These are phyloP conservation scores for Homalodisca vitripennis DNA, from an alignment of 1,140 invertebrate species.

Conservation along the genomic window DNA sequence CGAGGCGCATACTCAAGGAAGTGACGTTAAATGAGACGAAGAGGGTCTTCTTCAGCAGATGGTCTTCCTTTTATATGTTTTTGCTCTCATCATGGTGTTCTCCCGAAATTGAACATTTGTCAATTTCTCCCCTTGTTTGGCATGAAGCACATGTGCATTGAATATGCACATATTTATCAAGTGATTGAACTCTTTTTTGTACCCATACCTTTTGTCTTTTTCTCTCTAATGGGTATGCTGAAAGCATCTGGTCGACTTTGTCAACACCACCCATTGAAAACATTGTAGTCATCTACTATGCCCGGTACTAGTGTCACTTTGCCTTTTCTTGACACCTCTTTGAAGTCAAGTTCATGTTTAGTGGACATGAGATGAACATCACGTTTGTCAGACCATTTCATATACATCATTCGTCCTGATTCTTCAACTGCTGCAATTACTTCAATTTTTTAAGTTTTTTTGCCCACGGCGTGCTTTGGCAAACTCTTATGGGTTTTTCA, in stretches of 20 bases:
- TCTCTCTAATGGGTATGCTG: conserved; percentile 7
- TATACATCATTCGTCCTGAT: neutral
- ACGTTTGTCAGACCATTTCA: conserved; percentile 13
- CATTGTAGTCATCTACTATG: conserved; percentile 12
- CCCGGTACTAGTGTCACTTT: neutral
- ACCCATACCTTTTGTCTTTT: conserved; percentile 27
- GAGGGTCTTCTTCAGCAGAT: conserved; percentile 23
- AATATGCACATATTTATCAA: conserved; percentile 30
- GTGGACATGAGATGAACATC: conserved; percentile 2
- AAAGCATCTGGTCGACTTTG: conserved; percentile 15
- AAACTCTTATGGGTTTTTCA: neutral
- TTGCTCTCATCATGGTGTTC: conserved; percentile 1
- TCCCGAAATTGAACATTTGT: conserved; percentile 17
- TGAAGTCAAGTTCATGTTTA: too few species aligned
- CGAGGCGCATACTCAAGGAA: conserved; percentile 19
- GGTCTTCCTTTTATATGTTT: conserved; percentile 25
- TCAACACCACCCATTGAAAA: conserved; percentile 12
- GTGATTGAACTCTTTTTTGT: conserved; percentile 30
- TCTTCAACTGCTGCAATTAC: neutral
- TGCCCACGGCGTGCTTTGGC: neutral
- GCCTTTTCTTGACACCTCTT: neutral
- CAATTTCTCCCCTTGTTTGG: neutral
- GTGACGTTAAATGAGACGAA: conserved; percentile 10
- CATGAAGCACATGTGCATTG: conserved; percentile 27
- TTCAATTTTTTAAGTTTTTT: neutral